These are phyloP conservation scores for Dexiosoma caninum DNA, from an alignment of 2,888 invertebrate species.

Conservation along the genomic window DNA sequence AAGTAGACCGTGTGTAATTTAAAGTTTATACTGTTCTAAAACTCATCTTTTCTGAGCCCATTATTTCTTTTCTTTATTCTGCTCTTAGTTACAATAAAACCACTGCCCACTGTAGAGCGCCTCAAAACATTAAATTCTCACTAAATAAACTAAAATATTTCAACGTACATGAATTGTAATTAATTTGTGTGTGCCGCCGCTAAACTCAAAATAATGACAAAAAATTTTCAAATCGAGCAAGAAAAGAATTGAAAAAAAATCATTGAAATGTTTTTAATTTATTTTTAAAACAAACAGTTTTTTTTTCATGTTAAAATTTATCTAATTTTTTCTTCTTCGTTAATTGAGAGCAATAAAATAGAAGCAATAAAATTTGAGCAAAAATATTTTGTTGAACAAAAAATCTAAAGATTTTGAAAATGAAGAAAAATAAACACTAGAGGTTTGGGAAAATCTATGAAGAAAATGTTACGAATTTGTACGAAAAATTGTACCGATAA, in stretches of 20 bases:
- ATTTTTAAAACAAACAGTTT: constrained; percentile 60
- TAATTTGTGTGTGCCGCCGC: not conserved
- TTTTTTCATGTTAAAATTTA: not conserved
- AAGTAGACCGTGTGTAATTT: no score
- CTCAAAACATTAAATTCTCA: not conserved
- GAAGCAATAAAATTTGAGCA: constrained; percentile 23
- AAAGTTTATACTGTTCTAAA: no score
- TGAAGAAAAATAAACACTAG: not conserved
- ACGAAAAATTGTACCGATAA: constrained; percentile 18
- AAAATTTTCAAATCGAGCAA: constrained; percentile 19
- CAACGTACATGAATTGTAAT: constrained; percentile 4
- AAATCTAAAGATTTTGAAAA: constrained; percentile 35
- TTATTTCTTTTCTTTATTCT: no score
- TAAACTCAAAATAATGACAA: constrained; percentile 19
- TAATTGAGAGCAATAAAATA: constrained; percentile 34
- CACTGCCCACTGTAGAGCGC: constrained; percentile 2
- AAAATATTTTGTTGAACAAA: constrained; percentile 13
- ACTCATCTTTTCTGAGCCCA: no score
- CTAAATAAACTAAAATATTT: not conserved
- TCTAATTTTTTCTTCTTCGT: not conserved
- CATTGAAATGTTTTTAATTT: constrained; percentile 45
- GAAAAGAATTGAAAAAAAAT: constrained; percentile 1
- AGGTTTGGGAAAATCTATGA: constrained; percentile 10
- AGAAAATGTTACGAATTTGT: constrained; percentile 29
- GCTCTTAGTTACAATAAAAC: no score